These are phyloP conservation scores for Acanthopleura granulata DNA, from an alignment of 2,888 invertebrate genomes.

Conservation along the genomic window DNA sequence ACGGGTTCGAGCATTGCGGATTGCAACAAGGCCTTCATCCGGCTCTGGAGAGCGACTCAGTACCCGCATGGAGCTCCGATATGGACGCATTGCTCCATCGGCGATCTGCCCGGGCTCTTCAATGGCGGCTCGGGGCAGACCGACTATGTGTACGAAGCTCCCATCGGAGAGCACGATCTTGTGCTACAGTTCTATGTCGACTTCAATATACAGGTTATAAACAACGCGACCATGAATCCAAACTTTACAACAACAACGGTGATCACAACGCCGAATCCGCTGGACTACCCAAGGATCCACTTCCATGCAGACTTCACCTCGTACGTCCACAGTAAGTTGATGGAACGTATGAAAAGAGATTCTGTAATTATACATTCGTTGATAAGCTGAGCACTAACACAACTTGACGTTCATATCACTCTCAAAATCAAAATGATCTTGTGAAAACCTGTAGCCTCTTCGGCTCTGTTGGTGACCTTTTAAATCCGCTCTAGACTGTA, in stretches of 20 bases:
- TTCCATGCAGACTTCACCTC: slow-evolving; percentile 9
- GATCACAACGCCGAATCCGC: slow-evolving; percentile 8
- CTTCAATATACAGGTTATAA: slow-evolving; percentile 1
- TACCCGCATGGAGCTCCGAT: background rate
- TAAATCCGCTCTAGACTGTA: no score
- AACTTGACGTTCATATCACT: no score
- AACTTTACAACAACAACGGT: slow-evolving; percentile 2
- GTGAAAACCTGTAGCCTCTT: no score
- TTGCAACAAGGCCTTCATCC: slow-evolving; percentile 41
- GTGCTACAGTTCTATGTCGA: slow-evolving; percentile 4
- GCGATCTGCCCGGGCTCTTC: background rate
- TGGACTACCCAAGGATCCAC: slow-evolving; percentile 4
- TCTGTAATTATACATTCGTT: no score
- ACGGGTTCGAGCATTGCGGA: slow-evolving; percentile 25
- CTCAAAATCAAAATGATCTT: no score
- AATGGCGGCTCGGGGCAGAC: background rate
- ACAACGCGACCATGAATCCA: slow-evolving; percentile 1
- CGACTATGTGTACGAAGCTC: background rate
- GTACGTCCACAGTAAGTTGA: slow-evolving; percentile 2
- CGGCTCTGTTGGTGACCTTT: no score
- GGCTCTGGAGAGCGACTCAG: background rate
- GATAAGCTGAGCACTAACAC: no score
- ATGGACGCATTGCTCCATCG: slow-evolving; percentile 13
- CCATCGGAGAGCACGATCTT: background rate
- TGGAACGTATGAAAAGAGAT: no score